These are phyloP conservation scores for Dynastes maya DNA, from an alignment of 2,888 invertebrate species.

Conservation along the genomic window DNA sequence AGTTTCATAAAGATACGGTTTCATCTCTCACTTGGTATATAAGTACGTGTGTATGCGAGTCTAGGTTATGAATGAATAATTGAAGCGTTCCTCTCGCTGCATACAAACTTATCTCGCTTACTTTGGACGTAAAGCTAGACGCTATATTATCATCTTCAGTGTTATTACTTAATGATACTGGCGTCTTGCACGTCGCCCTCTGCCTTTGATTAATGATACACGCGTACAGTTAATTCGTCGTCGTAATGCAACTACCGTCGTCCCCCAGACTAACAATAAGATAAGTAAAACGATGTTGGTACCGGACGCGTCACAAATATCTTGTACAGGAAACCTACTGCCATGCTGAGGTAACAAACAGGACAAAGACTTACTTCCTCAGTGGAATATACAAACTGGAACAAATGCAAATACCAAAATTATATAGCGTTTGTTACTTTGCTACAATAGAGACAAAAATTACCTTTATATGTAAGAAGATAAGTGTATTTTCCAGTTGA, in stretches of 20 bases:
- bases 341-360: not conserved
- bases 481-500: too few relatives aligned
- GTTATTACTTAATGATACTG: slow-evolving; percentile 22
- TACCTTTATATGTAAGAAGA: too few relatives aligned
- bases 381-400: too few relatives aligned
- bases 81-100: not conserved
- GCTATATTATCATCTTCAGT: slow-evolving; percentile 17
- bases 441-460: too few relatives aligned
- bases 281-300: not conserved
- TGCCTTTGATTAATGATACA: slow-evolving; percentile 1
- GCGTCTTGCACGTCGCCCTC: not conserved
- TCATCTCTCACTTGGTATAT: not conserved
- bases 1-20: not conserved
- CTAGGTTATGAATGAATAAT: slow-evolving; percentile 1
- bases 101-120: slow-evolving; percentile 15
- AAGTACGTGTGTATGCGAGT: too few relatives aligned
- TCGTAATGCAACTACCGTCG: slow-evolving; percentile 5
- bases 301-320: not conserved
- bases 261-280: not conserved
- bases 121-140: slow-evolving; percentile 5
- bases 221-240: not conserved
- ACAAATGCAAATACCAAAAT: too few relatives aligned
- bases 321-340: not conserved
- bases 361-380: not conserved
- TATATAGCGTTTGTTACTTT: too few relatives aligned